A percentile compares a stretch with the other conserved stretches of the same genome.
Evolutionary conservation across 30 jellyfish, hydroid and myxozoan species (phyloP).

Genomic region (Nemopilema nomurai): DNA sequence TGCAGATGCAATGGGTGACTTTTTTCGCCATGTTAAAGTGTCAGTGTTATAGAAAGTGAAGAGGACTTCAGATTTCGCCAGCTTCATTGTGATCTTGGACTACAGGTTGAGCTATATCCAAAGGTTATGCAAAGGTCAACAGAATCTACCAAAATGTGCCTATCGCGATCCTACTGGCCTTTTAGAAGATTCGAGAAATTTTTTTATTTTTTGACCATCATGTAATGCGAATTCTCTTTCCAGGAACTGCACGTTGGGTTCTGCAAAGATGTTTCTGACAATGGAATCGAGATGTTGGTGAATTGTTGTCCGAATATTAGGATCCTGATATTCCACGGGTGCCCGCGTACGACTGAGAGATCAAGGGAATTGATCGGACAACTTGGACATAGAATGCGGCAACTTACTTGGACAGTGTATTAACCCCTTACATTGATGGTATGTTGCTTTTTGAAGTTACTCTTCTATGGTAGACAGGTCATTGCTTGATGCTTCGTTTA

Average conservation of each 20-base stretch:
- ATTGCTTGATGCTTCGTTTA: too few species aligned
- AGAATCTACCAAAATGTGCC: too few species aligned
- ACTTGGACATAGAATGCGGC: constrained; percentile 44
- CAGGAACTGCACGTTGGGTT: constrained; percentile 65
- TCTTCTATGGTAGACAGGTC: too few species aligned
- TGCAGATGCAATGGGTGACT: too few species aligned
- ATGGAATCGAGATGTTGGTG: constrained; percentile 24
- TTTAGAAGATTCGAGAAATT: too few species aligned
- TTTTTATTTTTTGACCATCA: too few species aligned
- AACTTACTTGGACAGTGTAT: constrained; percentile 57
- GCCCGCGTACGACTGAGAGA: constrained; percentile 55
- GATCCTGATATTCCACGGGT: constrained; percentile 66
- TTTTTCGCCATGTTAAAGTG: too few species aligned
- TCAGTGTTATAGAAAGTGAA: too few species aligned
- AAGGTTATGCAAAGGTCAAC: too few species aligned
- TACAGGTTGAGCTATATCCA: neutral
- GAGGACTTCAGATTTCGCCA: too few species aligned
- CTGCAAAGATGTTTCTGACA: constrained; percentile 53
- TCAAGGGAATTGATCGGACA: constrained; percentile 42
- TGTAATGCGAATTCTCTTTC: neutral
- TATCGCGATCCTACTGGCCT: too few species aligned
- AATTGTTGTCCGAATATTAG: constrained; percentile 31
- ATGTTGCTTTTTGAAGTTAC: neutral
- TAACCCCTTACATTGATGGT: neutral
- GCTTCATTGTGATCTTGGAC: neutral